Evolutionary conservation across 2,888 invertebrate genomes (phyloP).

Genomic region (Plagiodera versicolora): DNA sequence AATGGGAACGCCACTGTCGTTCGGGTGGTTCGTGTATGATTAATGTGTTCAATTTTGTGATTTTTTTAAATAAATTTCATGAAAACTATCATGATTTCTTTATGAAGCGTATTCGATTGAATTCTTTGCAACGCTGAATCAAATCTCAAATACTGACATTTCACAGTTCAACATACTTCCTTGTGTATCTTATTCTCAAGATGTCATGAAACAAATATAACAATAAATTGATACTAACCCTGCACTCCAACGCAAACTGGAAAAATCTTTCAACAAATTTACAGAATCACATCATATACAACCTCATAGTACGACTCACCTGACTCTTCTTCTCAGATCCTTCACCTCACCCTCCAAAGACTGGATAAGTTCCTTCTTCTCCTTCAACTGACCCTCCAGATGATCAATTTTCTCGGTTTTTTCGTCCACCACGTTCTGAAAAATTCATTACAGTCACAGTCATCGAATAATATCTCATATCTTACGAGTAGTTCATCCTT

Average conservation of each 20-base stretch:
- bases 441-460: no score
- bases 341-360: conserved; percentile 60
- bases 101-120: no score
- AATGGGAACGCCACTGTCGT: conserved; percentile 54
- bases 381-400: conserved; percentile 67
- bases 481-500: conserved; percentile 67
- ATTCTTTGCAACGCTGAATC: no score
- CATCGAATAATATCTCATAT: no score
- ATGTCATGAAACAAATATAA: no score
- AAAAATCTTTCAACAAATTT: conserved; percentile 29
- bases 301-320: conserved; percentile 50
- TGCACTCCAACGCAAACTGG: conserved; percentile 37
- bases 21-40: conserved; percentile 15
- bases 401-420: conserved; percentile 70
- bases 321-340: conserved; percentile 62
- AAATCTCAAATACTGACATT: no score
- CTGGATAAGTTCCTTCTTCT: conserved; percentile 60
- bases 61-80: conserved; percentile 10
- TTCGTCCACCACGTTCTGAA: conserved; percentile 68
- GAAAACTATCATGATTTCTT: no score
- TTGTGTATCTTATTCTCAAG: no score
- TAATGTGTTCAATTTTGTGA: conserved; percentile 8
- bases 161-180: no score
- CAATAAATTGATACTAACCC: conserved; percentile 29
- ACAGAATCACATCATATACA: conserved; percentile 5